Evolutionary conservation across 2,888 invertebrate species (phyloP).

Genomic region (Drosophila buzzatii): DNA sequence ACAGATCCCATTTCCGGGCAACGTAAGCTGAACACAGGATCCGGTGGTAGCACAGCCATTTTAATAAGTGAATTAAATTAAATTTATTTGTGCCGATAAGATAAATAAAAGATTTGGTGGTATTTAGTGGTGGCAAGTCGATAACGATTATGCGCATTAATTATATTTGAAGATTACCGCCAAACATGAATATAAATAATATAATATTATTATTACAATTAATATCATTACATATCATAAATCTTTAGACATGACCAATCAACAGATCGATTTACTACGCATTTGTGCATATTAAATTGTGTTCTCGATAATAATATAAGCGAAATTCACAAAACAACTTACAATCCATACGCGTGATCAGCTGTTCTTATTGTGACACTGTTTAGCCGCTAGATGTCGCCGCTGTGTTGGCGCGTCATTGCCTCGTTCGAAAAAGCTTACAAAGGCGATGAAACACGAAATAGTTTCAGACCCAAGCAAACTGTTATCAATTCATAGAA

Average conservation of each 20-base stretch:
- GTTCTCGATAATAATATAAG: background rate
- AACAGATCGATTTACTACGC: no score
- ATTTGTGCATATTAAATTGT: background rate
- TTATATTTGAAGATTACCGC: no score
- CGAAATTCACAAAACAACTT: background rate
- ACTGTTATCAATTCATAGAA: constrained; percentile 44
- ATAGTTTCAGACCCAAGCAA: constrained; percentile 6
- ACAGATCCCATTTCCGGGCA: constrained; percentile 90
- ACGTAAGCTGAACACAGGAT: constrained; percentile 91
- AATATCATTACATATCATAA: background rate
- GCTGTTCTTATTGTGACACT: background rate
- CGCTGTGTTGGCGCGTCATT: constrained; percentile 23
- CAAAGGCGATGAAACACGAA: constrained; percentile 21
- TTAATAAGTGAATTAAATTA: constrained; percentile 19
- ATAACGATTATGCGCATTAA: background rate
- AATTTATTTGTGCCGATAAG: constrained; percentile 37
- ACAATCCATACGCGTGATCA: background rate
- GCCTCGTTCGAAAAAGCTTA: constrained; percentile 26
- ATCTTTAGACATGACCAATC: background rate
- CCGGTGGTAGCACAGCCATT: constrained; percentile 90
- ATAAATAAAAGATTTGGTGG: constrained; percentile 35
- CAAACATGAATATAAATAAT: background rate
- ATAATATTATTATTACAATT: background rate
- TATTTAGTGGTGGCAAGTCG: constrained; percentile 19
- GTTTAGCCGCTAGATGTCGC: constrained; percentile 26